Base-by-base conservation (phyloP, 2,888 invertebrate genomes). In the Idaea biselata region DNA sequence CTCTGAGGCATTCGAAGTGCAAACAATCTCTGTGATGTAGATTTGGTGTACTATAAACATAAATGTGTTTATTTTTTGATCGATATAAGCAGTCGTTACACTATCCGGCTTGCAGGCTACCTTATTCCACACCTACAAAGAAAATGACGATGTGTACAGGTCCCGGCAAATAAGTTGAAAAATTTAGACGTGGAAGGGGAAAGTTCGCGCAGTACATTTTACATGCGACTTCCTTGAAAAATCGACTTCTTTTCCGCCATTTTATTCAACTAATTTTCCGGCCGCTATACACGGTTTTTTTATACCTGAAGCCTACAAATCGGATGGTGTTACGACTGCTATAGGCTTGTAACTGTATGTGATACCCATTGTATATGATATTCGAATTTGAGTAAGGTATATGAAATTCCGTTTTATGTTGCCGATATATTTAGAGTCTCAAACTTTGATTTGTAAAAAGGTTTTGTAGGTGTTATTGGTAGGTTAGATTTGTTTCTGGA, bases 1-100 rank as follows among this genome's bases (percentile, higher is more conserved):
- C 65, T 68, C 67, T 65, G 67, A 25, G 25, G 44, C 44, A 44
- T 44, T 44, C 44, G 44, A 44, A 8, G 44, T 44, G 44, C 44
- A 44, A 44, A 44, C 14, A 44, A 44, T 67, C 60, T 71, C 78
- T 78, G 78, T 78, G 76, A 78, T 78, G 71, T 72, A 77, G 70
- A 68, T 69, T 78, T 71, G 78, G 72, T 74, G 76, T 80, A 79
- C 77, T 78, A 44, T 44, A 44, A 8, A 44, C 14, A 44, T 76
- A 67, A 75, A 68, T 65, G 69, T 67, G 68, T 77, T 78, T 83
- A 83, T 82, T 83, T 82, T 82, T 82, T 72, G 76, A 78, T 70
- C 60, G 69, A 68, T 71, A 68, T 64, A 62, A 44, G 59, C 59
- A 25, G 5, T n/a, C n/a, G n/a, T n/a, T n/a, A n/a, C n/a, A n/a